Base-by-base conservation (phyloP, 1,140 invertebrate genomes). In the Diprion similis region DNA sequence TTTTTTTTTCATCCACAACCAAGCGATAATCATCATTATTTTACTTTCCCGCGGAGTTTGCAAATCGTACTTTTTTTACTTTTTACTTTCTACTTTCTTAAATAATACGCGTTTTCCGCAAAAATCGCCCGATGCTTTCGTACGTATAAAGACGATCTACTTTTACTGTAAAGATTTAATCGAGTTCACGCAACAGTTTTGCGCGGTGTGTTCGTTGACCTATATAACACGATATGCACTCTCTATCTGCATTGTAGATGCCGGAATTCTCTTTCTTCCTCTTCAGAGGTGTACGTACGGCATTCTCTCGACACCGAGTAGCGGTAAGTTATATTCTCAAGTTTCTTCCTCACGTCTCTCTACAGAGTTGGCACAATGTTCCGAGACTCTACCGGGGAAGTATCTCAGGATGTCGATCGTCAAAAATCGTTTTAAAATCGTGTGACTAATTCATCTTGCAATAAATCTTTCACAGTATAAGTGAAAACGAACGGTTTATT, bases 231-330 rank as follows among this genome's bases (percentile, higher is more conserved):
- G 24, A 37, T 6, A 59, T 59, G 51, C 51, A 59, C 51, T 59
- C 51, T 59, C 51, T 59, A 59, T 17, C 51, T 17, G 9, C 51
- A 59, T 6, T 6, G 51, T 59, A 9, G 11, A 59, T 17, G 51
- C n/a, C 51, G 9, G 51, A 59, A 9, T 59, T 59, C 51, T 59
- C 51, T 59, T 37, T 37, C 6, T 37, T 37, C 24, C 6, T 15
- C 51, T 0, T 17, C 8, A 17, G 51, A 59, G 51, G 51, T 9
- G 3, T 6, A 37, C 51, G 3, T 6, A 37, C 6, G 24, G 24
- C 51, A 59, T 59, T 59, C 51, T 59, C 51, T 59, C n/a, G 51
- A 59, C 9, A 59, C 51, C 51, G 51, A 15, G 51, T 59, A 59
- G n/a, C 51, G 51, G 11, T 59, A 59, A 4, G 51, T 15, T 13